phyloP scores from a whole-genome alignment of 2,888 invertebrate species.

The Dynastes tityus region DNA sequence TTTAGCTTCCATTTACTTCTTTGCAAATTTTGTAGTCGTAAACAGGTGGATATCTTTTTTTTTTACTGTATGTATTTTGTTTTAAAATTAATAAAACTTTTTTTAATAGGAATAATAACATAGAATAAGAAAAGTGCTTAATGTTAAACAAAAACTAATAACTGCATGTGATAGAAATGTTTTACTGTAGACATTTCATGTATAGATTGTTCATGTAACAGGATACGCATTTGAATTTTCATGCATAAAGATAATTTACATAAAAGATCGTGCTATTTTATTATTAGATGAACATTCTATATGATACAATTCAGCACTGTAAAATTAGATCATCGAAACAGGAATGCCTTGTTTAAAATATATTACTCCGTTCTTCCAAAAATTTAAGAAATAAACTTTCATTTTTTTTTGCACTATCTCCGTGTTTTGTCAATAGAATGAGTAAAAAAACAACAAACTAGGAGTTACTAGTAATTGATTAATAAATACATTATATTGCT shows the following conservation, averaged over 20 bases:
- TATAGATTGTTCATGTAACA: constrained; percentile 50
- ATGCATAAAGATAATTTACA: neutral
- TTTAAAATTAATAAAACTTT: constrained; percentile 21
- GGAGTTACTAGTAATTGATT: constrained; percentile 35
- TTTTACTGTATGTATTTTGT: neutral
- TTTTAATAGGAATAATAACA: constrained; percentile 1
- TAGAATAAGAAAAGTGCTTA: constrained; percentile 42
- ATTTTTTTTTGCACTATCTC: constrained; percentile 24
- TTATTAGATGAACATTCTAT: constrained; percentile 48
- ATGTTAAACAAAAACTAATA: constrained; percentile 37
- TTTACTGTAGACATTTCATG: constrained; percentile 48
- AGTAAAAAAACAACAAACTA: constrained; percentile 10
- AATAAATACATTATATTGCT: constrained; percentile 37
- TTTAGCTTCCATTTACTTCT: neutral
- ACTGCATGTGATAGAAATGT: constrained; percentile 54
- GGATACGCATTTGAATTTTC: constrained; percentile 33
- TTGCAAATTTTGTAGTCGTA: neutral
- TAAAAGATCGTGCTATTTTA: constrained; percentile 32
- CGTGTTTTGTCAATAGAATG: constrained; percentile 6
- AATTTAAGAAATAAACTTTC: constrained; percentile 20
- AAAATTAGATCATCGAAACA: constrained; percentile 42
- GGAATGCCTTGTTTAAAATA: constrained; percentile 39
- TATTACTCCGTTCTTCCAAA: constrained; percentile 40
- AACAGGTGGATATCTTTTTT: constrained; percentile 18
- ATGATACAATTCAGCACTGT: constrained; percentile 26